Evolutionary conservation across 2,888 invertebrate genomes (phyloP).

Genomic region (Lypha dubia): DNA sequence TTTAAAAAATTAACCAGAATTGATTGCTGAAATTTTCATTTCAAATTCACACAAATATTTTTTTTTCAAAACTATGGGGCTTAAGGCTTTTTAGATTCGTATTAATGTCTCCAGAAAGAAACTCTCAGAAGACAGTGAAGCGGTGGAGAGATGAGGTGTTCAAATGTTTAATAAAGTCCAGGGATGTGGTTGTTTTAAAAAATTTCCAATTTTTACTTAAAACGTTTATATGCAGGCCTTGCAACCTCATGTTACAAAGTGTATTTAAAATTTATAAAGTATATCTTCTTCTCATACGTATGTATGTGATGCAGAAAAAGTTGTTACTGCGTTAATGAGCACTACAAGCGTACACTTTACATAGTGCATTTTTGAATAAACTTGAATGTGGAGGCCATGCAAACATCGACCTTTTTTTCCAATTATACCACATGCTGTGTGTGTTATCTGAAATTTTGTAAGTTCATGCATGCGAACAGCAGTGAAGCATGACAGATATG

Average conservation of each 20-base stretch:
- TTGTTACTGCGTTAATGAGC: slow-evolving; percentile 29
- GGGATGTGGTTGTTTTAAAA: too few species aligned
- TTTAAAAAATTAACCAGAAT: too few species aligned
- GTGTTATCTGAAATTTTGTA: slow-evolving; percentile 21
- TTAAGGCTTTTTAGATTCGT: too few species aligned
- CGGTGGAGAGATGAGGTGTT: too few species aligned
- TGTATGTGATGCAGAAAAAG: slow-evolving; percentile 17
- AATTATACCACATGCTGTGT: slow-evolving; percentile 33
- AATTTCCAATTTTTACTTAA: too few species aligned
- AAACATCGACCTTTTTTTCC: slow-evolving; percentile 18
- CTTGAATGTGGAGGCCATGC: slow-evolving; percentile 13
- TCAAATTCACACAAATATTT: too few species aligned
- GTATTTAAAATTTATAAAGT: background rate
- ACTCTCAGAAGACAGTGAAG: too few species aligned
- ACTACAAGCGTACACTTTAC: background rate
- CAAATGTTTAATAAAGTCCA: too few species aligned
- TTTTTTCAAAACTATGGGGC: too few species aligned
- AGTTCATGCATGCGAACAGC: slow-evolving; percentile 5
- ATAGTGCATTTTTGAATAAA: slow-evolving; percentile 7
- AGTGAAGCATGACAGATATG: slow-evolving; percentile 2
- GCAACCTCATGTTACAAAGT: background rate
- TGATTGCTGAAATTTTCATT: too few species aligned
- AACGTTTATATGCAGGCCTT: background rate
- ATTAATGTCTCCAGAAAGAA: too few species aligned
- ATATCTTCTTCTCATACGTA: background rate